Conservation (phyloP, 1,140 invertebrate genomes). For the Elysia chlorotica region DNA sequence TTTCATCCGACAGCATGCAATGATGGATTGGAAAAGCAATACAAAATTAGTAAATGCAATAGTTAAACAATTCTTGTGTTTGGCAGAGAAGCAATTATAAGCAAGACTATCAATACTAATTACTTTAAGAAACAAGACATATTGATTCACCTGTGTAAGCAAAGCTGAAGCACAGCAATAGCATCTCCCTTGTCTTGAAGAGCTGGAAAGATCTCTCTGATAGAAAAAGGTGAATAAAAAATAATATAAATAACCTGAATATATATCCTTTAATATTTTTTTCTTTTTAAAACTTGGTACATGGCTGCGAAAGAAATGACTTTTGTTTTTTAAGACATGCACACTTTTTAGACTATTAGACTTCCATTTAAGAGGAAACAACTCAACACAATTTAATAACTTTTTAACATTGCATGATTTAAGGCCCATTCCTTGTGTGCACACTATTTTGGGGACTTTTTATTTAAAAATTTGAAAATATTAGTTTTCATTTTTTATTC, state of each 20-base stretch:
- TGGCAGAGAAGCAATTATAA: background rate
- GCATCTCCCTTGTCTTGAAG: slow-evolving; percentile 82
- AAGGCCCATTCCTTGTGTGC: too few species aligned
- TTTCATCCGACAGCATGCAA: background rate
- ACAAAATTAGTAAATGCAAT: background rate
- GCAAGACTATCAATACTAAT: background rate
- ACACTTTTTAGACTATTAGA: too few species aligned
- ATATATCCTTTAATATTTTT: background rate
- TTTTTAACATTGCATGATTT: too few species aligned
- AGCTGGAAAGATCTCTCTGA: slow-evolving; percentile 73
- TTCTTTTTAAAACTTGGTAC: too few species aligned
- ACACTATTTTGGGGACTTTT: too few species aligned
- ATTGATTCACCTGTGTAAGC: slow-evolving; percentile 79
- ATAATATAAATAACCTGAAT: background rate
- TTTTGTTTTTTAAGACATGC: too few species aligned
- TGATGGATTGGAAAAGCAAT: background rate
- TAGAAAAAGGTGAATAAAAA: slow-evolving; percentile 39
- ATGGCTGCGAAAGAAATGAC: too few species aligned
- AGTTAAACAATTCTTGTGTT: background rate
- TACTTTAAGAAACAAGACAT: background rate
- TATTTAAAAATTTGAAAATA: too few species aligned
- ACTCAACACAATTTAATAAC: too few species aligned
- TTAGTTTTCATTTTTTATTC: too few species aligned
- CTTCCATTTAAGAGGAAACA: too few species aligned
- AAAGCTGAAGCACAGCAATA: slow-evolving; percentile 83